These are phyloP conservation scores for Leucophenga montana DNA, from an alignment of 2,888 invertebrate species.

Conservation along the genomic window DNA sequence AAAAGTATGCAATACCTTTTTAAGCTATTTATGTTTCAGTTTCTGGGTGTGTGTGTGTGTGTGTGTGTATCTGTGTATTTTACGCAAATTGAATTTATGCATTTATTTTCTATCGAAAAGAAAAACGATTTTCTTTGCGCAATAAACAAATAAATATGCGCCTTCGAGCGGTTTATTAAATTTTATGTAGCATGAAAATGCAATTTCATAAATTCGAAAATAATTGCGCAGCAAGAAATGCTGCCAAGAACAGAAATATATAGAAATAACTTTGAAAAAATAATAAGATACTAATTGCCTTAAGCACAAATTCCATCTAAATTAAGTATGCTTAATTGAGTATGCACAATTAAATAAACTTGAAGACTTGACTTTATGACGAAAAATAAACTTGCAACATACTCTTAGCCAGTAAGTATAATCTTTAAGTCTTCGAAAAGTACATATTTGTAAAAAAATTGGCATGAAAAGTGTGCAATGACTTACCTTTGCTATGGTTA, in stretches of 20 bases:
- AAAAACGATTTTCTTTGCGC: not conserved
- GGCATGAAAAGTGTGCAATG: not conserved
- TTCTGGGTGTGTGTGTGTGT: no score
- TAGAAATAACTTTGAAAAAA: no score
- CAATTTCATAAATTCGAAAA: constrained; percentile 62
- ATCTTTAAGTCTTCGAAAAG: not conserved
- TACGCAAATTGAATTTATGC: constrained; percentile 52
- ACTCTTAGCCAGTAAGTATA: no score
- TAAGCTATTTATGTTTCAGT: constrained; percentile 8
- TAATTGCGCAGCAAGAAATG: constrained; percentile 45
- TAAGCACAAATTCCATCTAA: no score
- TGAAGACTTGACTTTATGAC: no score
- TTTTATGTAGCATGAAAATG: constrained; percentile 55
- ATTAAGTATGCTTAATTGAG: not conserved
- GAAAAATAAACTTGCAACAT: not conserved
- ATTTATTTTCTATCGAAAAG: constrained; percentile 32
- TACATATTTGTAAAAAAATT: not conserved
- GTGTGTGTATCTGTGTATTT: constrained; percentile 21
- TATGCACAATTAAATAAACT: not conserved
- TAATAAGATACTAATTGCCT: not conserved
- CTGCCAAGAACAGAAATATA: not conserved
- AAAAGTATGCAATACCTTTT: constrained; percentile 33
- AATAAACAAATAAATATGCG: not conserved
- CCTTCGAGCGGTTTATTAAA: constrained; percentile 46
- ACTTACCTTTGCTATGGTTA: constrained; percentile 48